A percentile compares a stretch with the other conserved stretches of the same genome.
phyloP scores from a whole-genome alignment of 2,113 vertebrate species.

The Scopus umbretta region DNA sequence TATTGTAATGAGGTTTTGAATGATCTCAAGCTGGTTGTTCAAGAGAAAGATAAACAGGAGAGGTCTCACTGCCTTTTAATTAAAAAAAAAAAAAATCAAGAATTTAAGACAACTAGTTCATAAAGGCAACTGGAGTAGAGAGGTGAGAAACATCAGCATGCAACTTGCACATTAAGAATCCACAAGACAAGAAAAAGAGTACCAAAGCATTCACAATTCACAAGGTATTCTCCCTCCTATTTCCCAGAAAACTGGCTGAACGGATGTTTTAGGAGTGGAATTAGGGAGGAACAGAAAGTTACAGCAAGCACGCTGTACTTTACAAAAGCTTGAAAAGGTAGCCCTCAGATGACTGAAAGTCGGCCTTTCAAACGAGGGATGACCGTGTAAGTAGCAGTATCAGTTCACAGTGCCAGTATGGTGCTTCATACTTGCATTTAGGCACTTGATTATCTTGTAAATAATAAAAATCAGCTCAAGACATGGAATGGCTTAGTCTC shows the following conservation, averaged over 20 bases:
- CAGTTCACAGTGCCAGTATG: neutral
- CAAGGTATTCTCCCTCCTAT: fast-evolving
- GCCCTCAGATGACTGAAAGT: neutral
- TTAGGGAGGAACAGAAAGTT: neutral
- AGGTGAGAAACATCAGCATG: neutral
- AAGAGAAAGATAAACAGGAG: neutral
- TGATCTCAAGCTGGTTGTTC: neutral
- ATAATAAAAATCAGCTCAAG: neutral
- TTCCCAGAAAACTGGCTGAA: neutral
- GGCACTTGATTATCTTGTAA: neutral
- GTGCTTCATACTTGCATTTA: neutral
- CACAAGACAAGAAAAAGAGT: neutral
- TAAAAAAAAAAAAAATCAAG: neutral
- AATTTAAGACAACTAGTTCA: neutral
- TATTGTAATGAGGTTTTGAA: neutral
- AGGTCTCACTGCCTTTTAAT: neutral
- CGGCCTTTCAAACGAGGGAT: neutral
- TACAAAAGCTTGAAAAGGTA: neutral
- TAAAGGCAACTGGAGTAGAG: neutral
- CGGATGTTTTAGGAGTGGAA: neutral
- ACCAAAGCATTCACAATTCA: neutral
- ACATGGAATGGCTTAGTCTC: neutral
- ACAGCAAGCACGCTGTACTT: neutral
- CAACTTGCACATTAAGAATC: neutral
- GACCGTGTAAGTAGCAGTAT: fast-evolving